Evolutionary conservation across 2,888 invertebrate species (phyloP).

Genomic region (Cheilosia variabilis): DNA sequence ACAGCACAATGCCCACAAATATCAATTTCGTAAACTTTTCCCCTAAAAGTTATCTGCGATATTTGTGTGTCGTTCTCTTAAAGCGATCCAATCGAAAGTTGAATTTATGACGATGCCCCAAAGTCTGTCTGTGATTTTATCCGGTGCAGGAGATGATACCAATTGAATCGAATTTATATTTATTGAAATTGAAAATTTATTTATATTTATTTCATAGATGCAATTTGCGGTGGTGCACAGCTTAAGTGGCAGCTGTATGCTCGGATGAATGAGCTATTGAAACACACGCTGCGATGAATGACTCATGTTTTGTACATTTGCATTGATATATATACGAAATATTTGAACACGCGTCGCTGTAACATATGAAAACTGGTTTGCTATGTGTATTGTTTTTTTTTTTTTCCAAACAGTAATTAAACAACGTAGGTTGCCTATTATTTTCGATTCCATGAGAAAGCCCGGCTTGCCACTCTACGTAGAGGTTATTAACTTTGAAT

Average conservation of each 20-base stretch:
- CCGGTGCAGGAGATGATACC: slow-evolving; percentile 11
- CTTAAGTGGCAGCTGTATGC: background rate
- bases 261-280: background rate
- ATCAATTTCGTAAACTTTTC: slow-evolving; percentile 8
- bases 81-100: slow-evolving; percentile 9
- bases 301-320: slow-evolving; percentile 5
- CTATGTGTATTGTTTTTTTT: too few species aligned
- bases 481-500: slow-evolving; percentile 23
- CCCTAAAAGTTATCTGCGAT: background rate
- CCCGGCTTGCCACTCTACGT: background rate
- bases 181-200: slow-evolving; percentile 27
- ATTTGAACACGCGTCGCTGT: too few species aligned
- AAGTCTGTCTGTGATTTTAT: background rate
- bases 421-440: slow-evolving; percentile 17
- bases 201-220: slow-evolving; percentile 6
- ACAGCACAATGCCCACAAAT: background rate
- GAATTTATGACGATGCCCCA: slow-evolving; percentile 4
- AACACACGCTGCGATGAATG: background rate
- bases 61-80: background rate
- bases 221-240: slow-evolving; percentile 19
- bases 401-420: slow-evolving; percentile 14
- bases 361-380: too few species aligned
- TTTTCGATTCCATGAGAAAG: slow-evolving; percentile 19
- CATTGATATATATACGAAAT: too few species aligned
- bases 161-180: slow-evolving; percentile 14